Conservation (phyloP, 2,113 vertebrate genomes). For the Neolamprologus fasciatus region DNA sequence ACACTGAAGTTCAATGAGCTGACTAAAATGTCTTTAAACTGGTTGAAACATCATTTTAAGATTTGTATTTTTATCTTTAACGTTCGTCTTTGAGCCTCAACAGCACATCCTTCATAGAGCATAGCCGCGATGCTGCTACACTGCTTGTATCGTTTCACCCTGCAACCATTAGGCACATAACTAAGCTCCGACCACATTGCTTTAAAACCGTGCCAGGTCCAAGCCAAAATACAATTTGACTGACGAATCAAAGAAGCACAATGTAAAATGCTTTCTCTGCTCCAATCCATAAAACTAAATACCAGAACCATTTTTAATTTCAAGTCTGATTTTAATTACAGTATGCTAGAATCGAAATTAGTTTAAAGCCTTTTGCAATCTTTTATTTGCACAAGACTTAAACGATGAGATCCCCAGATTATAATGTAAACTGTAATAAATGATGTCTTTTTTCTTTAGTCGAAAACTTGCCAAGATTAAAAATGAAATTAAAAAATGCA, state of each 20-base stretch:
- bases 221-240: neutral
- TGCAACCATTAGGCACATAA: slow-evolving; percentile 9
- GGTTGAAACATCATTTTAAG: neutral
- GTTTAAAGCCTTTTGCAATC: neutral
- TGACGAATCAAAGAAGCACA: neutral
- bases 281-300: neutral
- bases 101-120: slow-evolving; percentile 65
- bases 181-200: neutral
- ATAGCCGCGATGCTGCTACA: slow-evolving; percentile 31
- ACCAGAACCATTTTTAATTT: neutral
- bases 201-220: neutral
- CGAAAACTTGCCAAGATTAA: neutral
- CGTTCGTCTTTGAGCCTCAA: slow-evolving; percentile 70
- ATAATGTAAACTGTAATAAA: neutral
- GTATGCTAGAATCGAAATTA: neutral
- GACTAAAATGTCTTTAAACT: neutral
- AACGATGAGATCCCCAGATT: neutral
- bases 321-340: neutral
- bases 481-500: neutral
- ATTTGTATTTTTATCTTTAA: neutral
- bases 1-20: neutral
- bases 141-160: slow-evolving; percentile 6
- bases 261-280: neutral
- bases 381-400: neutral
- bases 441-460: neutral